These are phyloP conservation scores for Parauchenoglanis punctatus DNA, from an alignment of 2,797 vertebrate species.

Conservation along the genomic window DNA sequence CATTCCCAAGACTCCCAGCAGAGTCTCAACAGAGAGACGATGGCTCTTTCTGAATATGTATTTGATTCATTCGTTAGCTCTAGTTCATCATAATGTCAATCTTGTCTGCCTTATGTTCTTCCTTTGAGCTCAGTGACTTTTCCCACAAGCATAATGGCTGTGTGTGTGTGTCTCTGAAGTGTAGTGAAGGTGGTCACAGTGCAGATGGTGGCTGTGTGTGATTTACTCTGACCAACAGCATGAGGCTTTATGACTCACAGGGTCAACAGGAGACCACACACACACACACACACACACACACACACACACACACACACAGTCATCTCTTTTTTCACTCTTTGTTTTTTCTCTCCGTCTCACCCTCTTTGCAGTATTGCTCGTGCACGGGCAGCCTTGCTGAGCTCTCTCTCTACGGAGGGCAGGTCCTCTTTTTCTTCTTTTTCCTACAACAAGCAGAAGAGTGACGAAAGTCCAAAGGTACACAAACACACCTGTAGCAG, in stretches of 20 bases:
- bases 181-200: constrained; percentile 39
- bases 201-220: constrained; percentile 51
- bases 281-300: constrained; percentile 1
- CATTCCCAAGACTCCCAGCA: not conserved
- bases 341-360: constrained; percentile 26
- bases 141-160: not conserved
- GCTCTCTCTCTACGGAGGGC: constrained; percentile 84
- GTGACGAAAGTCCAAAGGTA: constrained; percentile 96
- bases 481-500: constrained; percentile 20
- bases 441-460: constrained; percentile 90
- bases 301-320: not conserved
- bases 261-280: constrained; percentile 3
- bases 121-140: constrained; percentile 15
- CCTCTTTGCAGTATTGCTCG: constrained; percentile 79
- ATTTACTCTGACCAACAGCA: constrained; percentile 44
- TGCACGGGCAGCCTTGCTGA: constrained; percentile 84
- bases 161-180: constrained; percentile 32
- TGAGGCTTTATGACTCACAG: constrained; percentile 25
- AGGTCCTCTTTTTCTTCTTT: constrained; percentile 91
- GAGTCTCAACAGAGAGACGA: not conserved
- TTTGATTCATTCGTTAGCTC: not conserved
- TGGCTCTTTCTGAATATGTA: not conserved
- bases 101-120: not conserved
- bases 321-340: not conserved
- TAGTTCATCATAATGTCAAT: not conserved